Percentiles rank a stretch among this genome's conserved stretches.
Evolutionary conservation across 2,888 invertebrate genomes (phyloP).

Genomic region (Disparrhopalites patrizii): DNA sequence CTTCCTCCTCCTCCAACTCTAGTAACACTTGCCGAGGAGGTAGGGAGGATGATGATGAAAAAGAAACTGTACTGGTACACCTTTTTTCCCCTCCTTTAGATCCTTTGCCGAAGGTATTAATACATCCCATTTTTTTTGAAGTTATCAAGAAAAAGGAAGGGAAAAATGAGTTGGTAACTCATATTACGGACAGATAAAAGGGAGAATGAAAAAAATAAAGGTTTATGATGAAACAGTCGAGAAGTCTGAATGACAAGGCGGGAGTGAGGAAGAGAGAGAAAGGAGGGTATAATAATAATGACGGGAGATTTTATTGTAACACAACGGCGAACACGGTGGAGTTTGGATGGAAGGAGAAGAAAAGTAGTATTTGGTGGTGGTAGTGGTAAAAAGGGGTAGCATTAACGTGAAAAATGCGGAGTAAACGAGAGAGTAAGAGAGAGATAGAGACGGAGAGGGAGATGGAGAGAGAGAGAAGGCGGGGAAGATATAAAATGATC

Average conservation of each 20-base stretch:
- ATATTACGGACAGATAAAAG: no score
- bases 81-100: no score
- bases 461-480: background rate
- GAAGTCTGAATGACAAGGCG: background rate
- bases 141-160: background rate
- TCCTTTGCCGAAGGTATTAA: conserved; percentile 11
- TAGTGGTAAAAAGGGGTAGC: background rate
- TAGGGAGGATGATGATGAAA: no score
- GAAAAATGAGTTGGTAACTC: no score
- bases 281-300: no score
- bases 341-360: background rate
- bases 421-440: no score
- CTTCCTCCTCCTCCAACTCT: no score
- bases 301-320: conserved; percentile 11
- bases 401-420: background rate
- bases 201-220: no score
- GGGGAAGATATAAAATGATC: background rate
- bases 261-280: no score
- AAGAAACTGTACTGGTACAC: no score
- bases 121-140: background rate
- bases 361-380: background rate
- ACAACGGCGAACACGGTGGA: background rate
- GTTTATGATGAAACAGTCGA: background rate
- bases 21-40: no score
- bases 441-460: no score